Evolutionary conservation across 2,797 vertebrate species (phyloP).

Genomic region (Benthosema pterotum): DNA sequence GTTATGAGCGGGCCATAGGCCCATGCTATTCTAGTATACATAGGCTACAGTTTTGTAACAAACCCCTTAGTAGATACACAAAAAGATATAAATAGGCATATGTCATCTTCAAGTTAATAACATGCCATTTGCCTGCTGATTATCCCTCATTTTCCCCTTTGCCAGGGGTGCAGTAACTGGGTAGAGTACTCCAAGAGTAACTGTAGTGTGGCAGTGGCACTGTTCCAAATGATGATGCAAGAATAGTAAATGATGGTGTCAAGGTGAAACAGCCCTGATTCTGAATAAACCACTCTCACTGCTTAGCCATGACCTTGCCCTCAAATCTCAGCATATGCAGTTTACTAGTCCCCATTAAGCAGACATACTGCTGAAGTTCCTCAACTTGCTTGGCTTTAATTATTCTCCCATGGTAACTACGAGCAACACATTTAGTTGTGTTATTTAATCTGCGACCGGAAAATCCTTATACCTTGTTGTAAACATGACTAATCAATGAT

Average conservation of each 20-base stretch:
- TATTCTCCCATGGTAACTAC: too few relatives aligned
- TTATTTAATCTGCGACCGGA: too few relatives aligned
- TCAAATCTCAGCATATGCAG: background rate
- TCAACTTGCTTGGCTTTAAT: too few relatives aligned
- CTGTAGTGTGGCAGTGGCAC: constrained; percentile 11
- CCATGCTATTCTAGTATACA: too few relatives aligned
- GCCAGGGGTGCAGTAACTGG: constrained; percentile 21
- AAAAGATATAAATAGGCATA: constrained; percentile 15
- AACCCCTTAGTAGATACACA: too few relatives aligned
- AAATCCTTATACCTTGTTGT: too few relatives aligned
- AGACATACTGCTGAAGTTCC: background rate
- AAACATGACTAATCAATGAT: too few relatives aligned
- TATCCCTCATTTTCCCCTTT: constrained; percentile 18
- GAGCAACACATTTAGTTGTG: too few relatives aligned
- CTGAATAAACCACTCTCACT: constrained; percentile 10
- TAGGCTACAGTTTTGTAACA: background rate
- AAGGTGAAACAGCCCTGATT: background rate
- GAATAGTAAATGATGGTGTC: background rate
- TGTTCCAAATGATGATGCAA: constrained; percentile 24
- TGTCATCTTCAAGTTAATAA: constrained; percentile 24
- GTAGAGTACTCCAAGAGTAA: constrained; percentile 20
- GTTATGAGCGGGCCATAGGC: too few relatives aligned
- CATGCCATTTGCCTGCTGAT: constrained; percentile 21
- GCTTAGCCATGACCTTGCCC: background rate
- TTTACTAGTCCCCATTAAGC: too few relatives aligned